Conservation (phyloP, 2,888 invertebrate species). For the Urechis unicinctus region DNA sequence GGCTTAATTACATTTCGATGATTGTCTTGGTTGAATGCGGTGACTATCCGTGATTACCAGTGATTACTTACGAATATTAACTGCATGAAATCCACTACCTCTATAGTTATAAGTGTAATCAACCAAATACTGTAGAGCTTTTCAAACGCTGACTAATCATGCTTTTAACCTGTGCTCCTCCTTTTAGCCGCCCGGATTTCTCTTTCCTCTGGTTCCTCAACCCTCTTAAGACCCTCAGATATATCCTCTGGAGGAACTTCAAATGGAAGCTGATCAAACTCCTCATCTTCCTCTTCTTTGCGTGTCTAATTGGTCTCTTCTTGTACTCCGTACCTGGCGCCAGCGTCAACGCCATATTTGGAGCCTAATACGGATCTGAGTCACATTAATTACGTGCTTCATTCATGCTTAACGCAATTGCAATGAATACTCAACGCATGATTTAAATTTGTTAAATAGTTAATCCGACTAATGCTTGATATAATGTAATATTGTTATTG, state of each 20-base stretch:
- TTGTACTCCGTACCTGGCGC: conserved; percentile 17
- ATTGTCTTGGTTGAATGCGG: no score
- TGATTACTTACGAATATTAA: neutral
- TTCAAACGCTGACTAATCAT: no score
- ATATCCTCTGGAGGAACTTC: conserved; percentile 21
- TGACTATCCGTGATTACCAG: neutral
- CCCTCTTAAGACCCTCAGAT: conserved; percentile 18
- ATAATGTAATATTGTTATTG: no score
- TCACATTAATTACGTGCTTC: no score
- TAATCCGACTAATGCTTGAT: no score
- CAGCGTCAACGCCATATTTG: conserved; percentile 12
- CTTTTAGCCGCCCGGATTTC: conserved; percentile 18
- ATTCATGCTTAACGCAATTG: no score
- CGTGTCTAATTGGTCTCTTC: conserved; percentile 13
- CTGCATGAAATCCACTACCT: neutral
- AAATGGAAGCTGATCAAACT: conserved; percentile 17
- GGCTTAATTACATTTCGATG: no score
- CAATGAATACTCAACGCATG: no score
- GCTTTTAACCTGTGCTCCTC: neutral
- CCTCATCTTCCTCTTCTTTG: conserved; percentile 12
- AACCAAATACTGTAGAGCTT: neutral
- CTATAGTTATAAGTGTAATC: neutral
- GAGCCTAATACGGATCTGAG: no score
- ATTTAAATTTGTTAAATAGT: no score
- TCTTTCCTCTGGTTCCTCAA: conserved; percentile 24